These are phyloP conservation scores for Parasteatoda lunata DNA, from an alignment of 2,888 invertebrate genomes.

Conservation along the genomic window DNA sequence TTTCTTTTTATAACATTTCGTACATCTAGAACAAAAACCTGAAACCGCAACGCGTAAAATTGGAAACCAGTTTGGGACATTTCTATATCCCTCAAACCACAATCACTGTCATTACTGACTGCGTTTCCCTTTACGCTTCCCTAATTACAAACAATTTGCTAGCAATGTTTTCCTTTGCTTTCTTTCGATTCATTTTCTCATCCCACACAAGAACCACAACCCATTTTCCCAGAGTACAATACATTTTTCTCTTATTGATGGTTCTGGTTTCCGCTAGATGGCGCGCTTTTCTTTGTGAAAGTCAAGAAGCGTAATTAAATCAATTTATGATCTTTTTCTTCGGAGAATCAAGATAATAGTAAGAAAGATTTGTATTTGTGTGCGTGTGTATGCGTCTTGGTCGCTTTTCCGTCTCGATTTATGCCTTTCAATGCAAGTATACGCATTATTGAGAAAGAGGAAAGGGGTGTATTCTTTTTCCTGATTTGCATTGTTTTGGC, in stretches of 20 bases:
- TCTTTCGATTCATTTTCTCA: constrained; percentile 23
- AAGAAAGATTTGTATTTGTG: neutral
- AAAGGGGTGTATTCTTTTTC: too few species aligned
- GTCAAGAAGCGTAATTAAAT: constrained; percentile 38
- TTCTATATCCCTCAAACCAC: constrained; percentile 28
- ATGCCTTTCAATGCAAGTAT: neutral
- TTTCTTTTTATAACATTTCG: too few species aligned
- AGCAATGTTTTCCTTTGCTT: constrained; percentile 23
- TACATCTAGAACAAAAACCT: neutral
- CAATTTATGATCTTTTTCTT: constrained; percentile 22
- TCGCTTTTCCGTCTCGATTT: neutral
- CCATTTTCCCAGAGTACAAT: neutral
- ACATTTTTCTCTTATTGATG: constrained; percentile 5
- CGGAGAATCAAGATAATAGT: neutral
- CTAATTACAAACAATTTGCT: constrained; percentile 38
- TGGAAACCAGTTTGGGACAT: neutral
- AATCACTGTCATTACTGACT: constrained; percentile 32
- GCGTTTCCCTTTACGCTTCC: constrained; percentile 11
- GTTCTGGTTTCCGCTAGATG: constrained; percentile 19
- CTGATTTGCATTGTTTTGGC: too few species aligned
- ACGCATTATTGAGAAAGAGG: too few species aligned
- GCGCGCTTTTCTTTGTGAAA: constrained; percentile 11
- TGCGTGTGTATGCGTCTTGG: neutral
- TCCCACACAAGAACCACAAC: neutral
- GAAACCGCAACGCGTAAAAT: constrained; percentile 7